These are phyloP conservation scores for Tetrao urogallus DNA, from an alignment of 2,113 vertebrate species.

Conservation along the genomic window DNA sequence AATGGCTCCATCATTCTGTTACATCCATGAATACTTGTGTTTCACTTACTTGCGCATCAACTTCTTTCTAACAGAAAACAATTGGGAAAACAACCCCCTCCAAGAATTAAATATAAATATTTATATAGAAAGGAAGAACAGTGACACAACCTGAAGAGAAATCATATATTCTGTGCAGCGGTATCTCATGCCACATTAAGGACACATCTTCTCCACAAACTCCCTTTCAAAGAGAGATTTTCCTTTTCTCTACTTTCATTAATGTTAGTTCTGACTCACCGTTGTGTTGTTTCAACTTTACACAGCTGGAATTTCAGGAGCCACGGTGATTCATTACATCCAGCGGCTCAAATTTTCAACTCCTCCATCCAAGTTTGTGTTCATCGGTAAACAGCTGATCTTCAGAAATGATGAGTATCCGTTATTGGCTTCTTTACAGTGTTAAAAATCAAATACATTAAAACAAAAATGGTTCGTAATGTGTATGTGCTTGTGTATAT, in stretches of 20 bases:
- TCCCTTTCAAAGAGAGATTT: background rate
- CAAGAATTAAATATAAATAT: background rate
- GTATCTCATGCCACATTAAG: background rate
- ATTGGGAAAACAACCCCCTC: background rate
- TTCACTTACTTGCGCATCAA: conserved; percentile 42
- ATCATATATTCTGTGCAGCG: background rate
- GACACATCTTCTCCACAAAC: background rate
- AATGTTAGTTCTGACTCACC: background rate
- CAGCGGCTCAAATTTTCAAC: background rate
- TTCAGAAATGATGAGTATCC: background rate
- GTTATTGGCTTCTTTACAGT: background rate
- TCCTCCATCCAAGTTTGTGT: background rate
- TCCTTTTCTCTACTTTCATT: background rate
- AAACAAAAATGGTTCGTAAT: background rate
- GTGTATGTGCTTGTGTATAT: background rate
- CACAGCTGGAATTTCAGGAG: background rate
- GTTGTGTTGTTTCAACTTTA: background rate
- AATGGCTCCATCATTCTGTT: conserved; percentile 46
- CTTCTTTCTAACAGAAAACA: conserved; percentile 47
- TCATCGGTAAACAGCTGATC: background rate
- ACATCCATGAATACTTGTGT: conserved; percentile 22
- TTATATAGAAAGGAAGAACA: background rate
- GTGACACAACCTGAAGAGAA: conserved; percentile 15
- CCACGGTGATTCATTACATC: background rate
- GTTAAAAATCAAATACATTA: background rate